Conservation (phyloP, 2,113 vertebrate genomes). For the Lanius ludovicianus region DNA sequence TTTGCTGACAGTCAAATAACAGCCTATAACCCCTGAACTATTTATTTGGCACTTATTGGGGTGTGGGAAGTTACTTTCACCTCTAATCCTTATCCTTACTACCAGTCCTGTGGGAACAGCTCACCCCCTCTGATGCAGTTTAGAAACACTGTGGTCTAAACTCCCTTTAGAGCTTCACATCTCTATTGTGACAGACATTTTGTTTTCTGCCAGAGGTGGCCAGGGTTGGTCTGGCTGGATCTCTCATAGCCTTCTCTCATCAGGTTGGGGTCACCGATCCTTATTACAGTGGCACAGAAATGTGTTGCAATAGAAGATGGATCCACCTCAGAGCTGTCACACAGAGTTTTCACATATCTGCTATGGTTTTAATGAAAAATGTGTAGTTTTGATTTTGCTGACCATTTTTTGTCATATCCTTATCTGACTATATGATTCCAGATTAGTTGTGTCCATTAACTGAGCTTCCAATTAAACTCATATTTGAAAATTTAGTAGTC, state of each 20-base stretch:
- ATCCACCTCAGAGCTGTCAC: not conserved
- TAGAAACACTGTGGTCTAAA: not conserved
- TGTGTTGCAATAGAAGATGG: not conserved
- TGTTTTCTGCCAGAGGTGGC: not conserved
- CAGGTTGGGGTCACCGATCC: not conserved
- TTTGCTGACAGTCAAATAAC: not conserved
- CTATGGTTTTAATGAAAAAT: not conserved
- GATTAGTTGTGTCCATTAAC: not conserved
- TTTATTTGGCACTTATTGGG: not conserved
- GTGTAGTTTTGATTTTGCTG: not conserved
- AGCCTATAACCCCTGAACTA: not conserved
- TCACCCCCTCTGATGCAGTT: not conserved
- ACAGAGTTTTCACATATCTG: not conserved
- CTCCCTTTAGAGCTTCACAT: not conserved
- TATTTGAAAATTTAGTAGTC: not conserved
- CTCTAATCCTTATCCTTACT: not conserved
- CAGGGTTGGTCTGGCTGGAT: not conserved
- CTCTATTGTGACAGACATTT: fast-evolving
- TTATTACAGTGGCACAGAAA: not conserved
- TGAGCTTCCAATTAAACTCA: not conserved
- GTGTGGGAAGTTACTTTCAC: not conserved
- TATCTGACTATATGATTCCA: not conserved
- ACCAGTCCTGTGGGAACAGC: not conserved
- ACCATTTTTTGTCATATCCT: not conserved
- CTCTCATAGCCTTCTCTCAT: not conserved